These are phyloP conservation scores for Hypocryptadius cinnamomeus DNA, from an alignment of 2,113 vertebrate species.

Conservation along the genomic window DNA sequence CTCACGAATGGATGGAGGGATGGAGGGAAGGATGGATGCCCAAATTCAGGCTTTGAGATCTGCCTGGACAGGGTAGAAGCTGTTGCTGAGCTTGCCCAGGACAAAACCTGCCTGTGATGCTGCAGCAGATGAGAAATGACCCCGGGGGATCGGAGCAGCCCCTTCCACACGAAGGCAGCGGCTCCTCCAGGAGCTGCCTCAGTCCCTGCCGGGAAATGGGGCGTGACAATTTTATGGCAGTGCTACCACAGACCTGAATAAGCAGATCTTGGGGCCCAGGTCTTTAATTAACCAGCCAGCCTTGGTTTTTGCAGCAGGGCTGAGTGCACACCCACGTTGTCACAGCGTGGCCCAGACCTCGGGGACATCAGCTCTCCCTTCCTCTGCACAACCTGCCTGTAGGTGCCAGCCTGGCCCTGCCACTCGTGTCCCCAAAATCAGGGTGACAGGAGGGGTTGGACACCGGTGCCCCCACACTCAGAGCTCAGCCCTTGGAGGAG, in stretches of 20 bases:
- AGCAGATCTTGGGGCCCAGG: background rate
- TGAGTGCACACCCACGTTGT: background rate
- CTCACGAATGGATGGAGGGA: background rate
- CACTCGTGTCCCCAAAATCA: background rate
- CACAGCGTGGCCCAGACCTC: background rate
- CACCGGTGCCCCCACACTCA: rapidly evolving
- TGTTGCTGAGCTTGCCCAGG: background rate
- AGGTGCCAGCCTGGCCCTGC: background rate
- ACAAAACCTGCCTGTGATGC: background rate
- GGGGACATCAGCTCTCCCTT: background rate
- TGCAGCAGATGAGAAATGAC: background rate
- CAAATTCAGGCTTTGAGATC: background rate
- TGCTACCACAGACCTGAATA: background rate
- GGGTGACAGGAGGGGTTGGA: background rate
- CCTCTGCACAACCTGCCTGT: background rate
- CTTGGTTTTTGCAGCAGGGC: background rate
- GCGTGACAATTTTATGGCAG: background rate
- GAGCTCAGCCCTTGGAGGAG: background rate
- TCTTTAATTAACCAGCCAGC: background rate
- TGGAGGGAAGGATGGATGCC: background rate
- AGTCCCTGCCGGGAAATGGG: background rate
- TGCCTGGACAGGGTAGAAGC: background rate
- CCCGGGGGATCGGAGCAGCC: background rate
- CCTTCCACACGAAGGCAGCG: background rate
- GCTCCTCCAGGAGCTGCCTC: background rate